These are phyloP conservation scores for Paramormyrops kingsleyae DNA, from an alignment of 2,113 vertebrate genomes.

Conservation along the genomic window DNA sequence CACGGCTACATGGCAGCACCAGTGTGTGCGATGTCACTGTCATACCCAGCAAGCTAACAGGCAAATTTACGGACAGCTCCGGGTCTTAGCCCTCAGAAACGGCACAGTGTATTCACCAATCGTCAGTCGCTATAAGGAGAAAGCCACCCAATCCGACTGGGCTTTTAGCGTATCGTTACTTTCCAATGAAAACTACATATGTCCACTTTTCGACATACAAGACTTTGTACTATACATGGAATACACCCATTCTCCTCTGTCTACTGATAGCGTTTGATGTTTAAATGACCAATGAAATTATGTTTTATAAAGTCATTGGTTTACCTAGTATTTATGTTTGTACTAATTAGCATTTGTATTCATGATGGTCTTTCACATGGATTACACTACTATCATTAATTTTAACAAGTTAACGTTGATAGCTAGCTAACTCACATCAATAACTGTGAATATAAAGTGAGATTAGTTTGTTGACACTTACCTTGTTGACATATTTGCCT, in stretches of 20 bases:
- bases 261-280: neutral
- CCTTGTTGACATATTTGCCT: neutral
- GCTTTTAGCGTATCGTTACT: neutral
- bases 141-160: neutral
- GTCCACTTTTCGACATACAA: neutral
- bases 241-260: neutral
- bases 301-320: neutral
- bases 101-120: neutral
- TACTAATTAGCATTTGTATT: neutral
- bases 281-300: neutral
- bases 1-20: neutral
- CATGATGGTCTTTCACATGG: neutral
- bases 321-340: neutral
- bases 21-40: neutral
- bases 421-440: neutral
- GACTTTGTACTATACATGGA: neutral
- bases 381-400: neutral
- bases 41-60: neutral
- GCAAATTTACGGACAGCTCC: neutral
- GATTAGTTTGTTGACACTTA: neutral
- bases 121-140: neutral
- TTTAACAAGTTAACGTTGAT: neutral
- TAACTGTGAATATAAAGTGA: neutral
- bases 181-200: neutral
- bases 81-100: neutral